A percentile compares a stretch with the other conserved stretches of the same genome.
These are phyloP conservation scores for Zeugodacus cucurbitae DNA, from an alignment of 1,140 invertebrate genomes.

Conservation along the genomic window DNA sequence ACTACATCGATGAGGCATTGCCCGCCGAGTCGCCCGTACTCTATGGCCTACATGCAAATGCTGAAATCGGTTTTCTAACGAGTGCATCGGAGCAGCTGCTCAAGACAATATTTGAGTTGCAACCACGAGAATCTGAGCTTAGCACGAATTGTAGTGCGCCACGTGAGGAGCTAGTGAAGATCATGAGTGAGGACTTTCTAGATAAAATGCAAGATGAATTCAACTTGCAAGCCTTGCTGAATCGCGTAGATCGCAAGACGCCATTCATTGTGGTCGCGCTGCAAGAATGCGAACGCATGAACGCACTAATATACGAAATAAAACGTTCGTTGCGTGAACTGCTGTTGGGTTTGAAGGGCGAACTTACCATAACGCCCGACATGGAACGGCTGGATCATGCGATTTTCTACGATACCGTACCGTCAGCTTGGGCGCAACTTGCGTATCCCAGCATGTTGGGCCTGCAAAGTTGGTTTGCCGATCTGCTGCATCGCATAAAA, in stretches of 20 bases:
- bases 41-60: conserved; percentile 95
- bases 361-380: conserved; percentile 91
- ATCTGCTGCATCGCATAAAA: conserved; percentile 84
- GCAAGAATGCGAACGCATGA: conserved; percentile 97
- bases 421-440: conserved; percentile 81
- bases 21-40: conserved; percentile 90
- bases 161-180: conserved; percentile 87
- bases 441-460: conserved; percentile 91
- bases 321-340: conserved; percentile 85
- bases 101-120: conserved; percentile 91
- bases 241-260: conserved; percentile 88
- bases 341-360: conserved; percentile 90
- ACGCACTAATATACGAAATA: conserved; percentile 85
- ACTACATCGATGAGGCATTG: conserved; percentile 87
- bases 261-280: conserved; percentile 94
- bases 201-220: conserved; percentile 93
- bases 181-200: conserved; percentile 86
- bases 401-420: conserved; percentile 89
- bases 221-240: conserved; percentile 87
- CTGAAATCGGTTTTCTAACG: conserved; percentile 94
- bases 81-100: conserved; percentile 88
- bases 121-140: conserved; percentile 86
- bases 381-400: conserved; percentile 91
- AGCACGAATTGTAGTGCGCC: conserved; percentile 77
- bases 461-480: conserved; percentile 87